A percentile compares a stretch with the other conserved stretches of the same genome.
phyloP scores from a whole-genome alignment of 2,888 invertebrate species.

The Blera fallax region DNA sequence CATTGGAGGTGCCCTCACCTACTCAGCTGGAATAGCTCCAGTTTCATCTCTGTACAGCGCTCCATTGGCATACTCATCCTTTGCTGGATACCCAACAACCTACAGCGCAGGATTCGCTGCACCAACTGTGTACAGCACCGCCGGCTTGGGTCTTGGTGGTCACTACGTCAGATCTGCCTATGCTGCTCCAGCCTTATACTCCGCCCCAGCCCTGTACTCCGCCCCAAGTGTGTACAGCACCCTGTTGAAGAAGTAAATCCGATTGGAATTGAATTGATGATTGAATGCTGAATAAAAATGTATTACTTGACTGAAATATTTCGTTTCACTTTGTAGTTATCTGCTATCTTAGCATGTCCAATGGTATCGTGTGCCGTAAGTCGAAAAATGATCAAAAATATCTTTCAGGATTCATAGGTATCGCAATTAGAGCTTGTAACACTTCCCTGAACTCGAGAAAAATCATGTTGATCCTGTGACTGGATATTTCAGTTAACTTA shows the following conservation, averaged over 20 bases:
- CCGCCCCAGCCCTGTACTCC: not conserved
- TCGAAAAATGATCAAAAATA: no score
- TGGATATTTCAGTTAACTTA: no score
- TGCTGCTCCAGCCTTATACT: not conserved
- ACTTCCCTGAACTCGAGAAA: no score
- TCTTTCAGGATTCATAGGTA: no score
- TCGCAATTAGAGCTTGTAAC: no score
- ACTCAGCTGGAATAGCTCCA: constrained; percentile 43
- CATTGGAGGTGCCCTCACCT: constrained; percentile 26
- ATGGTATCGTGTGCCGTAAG: no score
- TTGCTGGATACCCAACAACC: constrained; percentile 18
- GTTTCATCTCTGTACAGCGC: constrained; percentile 34
- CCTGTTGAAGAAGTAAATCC: constrained; percentile 40
- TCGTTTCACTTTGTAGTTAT: no score
- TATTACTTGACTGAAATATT: no score
- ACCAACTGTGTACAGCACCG: constrained; percentile 12
- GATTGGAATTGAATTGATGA: not conserved
- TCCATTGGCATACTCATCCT: constrained; percentile 46
- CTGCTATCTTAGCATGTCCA: no score
- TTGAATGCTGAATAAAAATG: not conserved
- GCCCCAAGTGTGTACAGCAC: constrained; percentile 15
- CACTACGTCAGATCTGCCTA: not conserved
- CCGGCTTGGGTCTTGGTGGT: not conserved
- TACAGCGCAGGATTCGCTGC: constrained; percentile 24
- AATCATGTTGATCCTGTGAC: no score